A percentile compares a stretch with the other conserved stretches of the same genome.
These are phyloP conservation scores for Diplodus sargus DNA, from an alignment of 2,797 vertebrate genomes.

Conservation along the genomic window DNA sequence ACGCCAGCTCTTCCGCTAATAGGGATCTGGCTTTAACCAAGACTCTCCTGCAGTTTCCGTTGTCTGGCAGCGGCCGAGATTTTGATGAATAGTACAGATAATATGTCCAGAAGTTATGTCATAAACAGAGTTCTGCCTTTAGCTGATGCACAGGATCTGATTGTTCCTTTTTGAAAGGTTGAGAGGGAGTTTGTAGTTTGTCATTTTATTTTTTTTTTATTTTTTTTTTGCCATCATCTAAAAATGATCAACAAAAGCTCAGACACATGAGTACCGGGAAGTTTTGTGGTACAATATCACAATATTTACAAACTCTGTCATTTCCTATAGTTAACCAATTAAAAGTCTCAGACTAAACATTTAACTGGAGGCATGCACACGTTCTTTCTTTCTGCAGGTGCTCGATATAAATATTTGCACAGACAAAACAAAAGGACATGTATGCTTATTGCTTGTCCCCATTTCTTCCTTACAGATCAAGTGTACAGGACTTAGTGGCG, in stretches of 20 bases:
- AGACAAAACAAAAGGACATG: not conserved
- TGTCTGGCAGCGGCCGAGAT: constrained; percentile 28
- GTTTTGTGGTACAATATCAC: not conserved
- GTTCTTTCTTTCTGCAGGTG: not conserved
- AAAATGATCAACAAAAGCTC: constrained; percentile 15
- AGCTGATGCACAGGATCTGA: constrained; percentile 13
- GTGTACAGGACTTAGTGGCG: too few relatives aligned
- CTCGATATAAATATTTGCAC: not conserved
- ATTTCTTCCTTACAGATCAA: not conserved
- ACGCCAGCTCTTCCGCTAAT: constrained; percentile 55
- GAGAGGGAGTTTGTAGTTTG: not conserved
- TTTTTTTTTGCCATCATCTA: not conserved
- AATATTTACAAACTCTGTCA: not conserved
- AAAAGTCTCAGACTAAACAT: not conserved
- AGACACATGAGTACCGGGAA: not conserved
- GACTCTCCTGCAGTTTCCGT: constrained; percentile 49
- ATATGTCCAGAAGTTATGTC: constrained; percentile 44
- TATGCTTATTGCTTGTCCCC: not conserved
- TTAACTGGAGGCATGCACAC: too few relatives aligned
- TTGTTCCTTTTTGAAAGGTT: constrained; percentile 3
- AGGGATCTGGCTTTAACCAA: constrained; percentile 24
- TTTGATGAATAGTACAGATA: constrained; percentile 39
- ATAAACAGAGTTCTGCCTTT: constrained; percentile 34
- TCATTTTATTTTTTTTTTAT: not conserved
- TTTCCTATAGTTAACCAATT: not conserved